Conservation (phyloP, 2,888 invertebrate genomes). For the Cryptocephalus moraei region DNA sequence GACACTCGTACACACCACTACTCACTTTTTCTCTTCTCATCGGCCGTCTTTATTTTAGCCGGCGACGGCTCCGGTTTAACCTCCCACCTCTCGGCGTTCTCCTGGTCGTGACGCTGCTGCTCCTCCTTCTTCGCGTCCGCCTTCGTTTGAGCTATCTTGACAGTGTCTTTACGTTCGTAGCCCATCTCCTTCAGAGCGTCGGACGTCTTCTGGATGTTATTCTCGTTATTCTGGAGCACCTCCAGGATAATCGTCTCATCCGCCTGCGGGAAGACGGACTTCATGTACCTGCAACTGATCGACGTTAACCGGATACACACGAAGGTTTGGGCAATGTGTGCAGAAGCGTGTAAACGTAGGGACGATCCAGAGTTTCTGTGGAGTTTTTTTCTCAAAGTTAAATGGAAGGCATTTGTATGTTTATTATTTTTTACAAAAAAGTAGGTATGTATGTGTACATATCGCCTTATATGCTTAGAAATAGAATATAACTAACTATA, state of each 20-base stretch:
- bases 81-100: conserved; percentile 11
- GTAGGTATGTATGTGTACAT: too few relatives aligned
- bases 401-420: too few relatives aligned
- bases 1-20: conserved; percentile 2
- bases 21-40: conserved; percentile 62
- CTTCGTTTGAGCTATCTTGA: conserved; percentile 41
- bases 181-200: conserved; percentile 73
- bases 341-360: too few relatives aligned
- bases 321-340: too few relatives aligned
- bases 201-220: conserved; percentile 82
- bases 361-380: too few relatives aligned
- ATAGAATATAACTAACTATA: too few relatives aligned
- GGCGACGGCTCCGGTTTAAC: conserved; percentile 31
- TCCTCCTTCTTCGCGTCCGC: conserved; percentile 34
- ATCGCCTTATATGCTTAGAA: too few relatives aligned
- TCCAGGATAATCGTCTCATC: conserved; percentile 82
- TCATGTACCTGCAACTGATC: conserved; percentile 63
- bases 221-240: conserved; percentile 73
- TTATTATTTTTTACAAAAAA: too few relatives aligned
- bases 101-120: conserved; percentile 11
- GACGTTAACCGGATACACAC: too few relatives aligned
- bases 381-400: too few relatives aligned
- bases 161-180: conserved; percentile 65
- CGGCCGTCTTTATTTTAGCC: conserved; percentile 53
- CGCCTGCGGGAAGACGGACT: conserved; percentile 82